Evolutionary conservation across 2,113 vertebrate genomes (phyloP).

Genomic region (Trematocara variabile): DNA sequence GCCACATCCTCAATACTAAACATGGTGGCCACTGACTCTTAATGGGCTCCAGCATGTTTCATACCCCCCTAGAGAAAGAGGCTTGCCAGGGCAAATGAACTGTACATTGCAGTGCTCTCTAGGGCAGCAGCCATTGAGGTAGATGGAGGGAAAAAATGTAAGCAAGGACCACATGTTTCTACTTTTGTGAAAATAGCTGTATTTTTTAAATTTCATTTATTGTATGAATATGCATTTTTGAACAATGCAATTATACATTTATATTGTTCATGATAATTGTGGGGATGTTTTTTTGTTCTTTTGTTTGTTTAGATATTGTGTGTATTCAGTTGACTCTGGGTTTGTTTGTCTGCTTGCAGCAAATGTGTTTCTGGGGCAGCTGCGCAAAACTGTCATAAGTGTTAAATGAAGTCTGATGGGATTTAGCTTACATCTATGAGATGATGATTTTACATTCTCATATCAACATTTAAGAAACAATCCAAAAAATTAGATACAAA

Average conservation of each 20-base stretch:
- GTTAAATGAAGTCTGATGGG: slow-evolving; percentile 18
- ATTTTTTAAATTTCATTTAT: background rate
- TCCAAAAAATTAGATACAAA: background rate
- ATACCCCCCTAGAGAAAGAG: slow-evolving; percentile 42
- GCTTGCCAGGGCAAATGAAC: slow-evolving; percentile 43
- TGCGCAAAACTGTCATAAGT: slow-evolving; percentile 27
- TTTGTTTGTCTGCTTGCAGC: slow-evolving; percentile 17
- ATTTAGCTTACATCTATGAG: background rate
- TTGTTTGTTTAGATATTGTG: background rate
- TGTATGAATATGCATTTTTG: background rate
- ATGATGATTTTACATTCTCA: background rate
- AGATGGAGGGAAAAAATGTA: background rate
- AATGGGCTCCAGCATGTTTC: slow-evolving; percentile 57
- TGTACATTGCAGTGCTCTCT: background rate
- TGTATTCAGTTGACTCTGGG: background rate
- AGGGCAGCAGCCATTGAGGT: background rate
- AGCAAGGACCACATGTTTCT: background rate
- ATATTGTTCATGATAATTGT: background rate
- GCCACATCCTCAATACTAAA: slow-evolving; percentile 60
- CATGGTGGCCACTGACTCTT: slow-evolving; percentile 46
- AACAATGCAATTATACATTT: background rate
- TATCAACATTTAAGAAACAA: background rate
- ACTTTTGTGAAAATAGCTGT: background rate
- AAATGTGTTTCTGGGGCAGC: slow-evolving; percentile 41
- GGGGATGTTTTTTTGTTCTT: background rate